Conservation (phyloP, 2,888 invertebrate genomes). For the Allygus modestus region DNA sequence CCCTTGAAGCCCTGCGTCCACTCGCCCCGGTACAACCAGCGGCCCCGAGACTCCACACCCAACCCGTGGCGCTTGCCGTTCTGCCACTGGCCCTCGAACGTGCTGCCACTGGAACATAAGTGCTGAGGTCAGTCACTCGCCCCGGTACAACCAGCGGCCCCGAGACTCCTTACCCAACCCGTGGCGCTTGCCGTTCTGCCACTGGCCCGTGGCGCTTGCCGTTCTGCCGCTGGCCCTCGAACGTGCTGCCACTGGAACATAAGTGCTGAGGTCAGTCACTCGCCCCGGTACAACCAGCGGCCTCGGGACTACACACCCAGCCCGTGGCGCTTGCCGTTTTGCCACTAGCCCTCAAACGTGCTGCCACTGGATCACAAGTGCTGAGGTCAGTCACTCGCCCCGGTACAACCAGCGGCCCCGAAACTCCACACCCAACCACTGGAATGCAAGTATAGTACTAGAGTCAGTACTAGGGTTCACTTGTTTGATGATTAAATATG, state of each 20-base stretch:
- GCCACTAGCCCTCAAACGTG: constrained; percentile 99
- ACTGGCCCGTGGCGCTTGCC: constrained; percentile 98
- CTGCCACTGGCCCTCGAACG: constrained; percentile 99
- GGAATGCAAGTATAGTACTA: constrained; percentile 75
- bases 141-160: constrained; percentile 97
- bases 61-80: constrained; percentile 99
- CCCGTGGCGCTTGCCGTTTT: constrained; percentile 99
- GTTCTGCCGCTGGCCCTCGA: constrained; percentile 72
- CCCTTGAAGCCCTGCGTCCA: constrained; percentile 99
- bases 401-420: constrained; percentile 98
- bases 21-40: constrained; percentile 98
- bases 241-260: constrained; percentile 87
- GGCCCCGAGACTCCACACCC: constrained; percentile 97
- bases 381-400: constrained; percentile 85
- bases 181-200: constrained; percentile 99
- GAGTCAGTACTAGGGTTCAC: constrained; percentile 29
- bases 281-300: constrained; percentile 97
- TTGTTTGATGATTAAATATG: too few relatives aligned
- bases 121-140: constrained; percentile 83
- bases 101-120: constrained; percentile 87
- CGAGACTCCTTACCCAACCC: constrained; percentile 98
- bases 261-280: constrained; percentile 79
- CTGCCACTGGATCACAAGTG: constrained; percentile 87
- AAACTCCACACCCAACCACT: constrained; percentile 98
- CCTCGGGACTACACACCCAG: constrained; percentile 98